A percentile compares a stretch with the other conserved stretches of the same genome.
Evolutionary conservation across 2,113 vertebrate genomes (phyloP).

Genomic region (Corythoichthys haematopterus): DNA sequence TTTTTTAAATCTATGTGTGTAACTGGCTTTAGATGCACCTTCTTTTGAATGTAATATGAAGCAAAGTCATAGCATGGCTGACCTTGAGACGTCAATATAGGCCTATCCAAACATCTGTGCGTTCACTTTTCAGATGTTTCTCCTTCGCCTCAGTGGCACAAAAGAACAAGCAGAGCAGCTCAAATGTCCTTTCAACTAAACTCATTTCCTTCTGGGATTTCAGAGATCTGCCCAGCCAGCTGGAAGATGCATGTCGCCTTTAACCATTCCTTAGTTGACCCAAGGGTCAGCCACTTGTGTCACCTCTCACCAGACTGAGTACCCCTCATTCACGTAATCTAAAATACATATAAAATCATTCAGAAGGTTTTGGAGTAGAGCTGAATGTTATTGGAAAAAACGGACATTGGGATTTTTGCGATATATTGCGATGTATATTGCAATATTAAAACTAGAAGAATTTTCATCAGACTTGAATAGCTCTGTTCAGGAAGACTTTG

Average conservation of each 20-base stretch:
- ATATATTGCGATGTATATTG: too few species aligned
- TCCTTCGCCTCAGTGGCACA: constrained; percentile 2
- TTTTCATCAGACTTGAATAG: too few species aligned
- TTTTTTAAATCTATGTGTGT: too few species aligned
- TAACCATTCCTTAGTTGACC: not conserved
- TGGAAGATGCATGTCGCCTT: not conserved
- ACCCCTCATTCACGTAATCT: not conserved
- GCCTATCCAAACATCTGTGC: not conserved
- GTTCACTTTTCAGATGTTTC: constrained; percentile 3
- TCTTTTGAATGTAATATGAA: not conserved
- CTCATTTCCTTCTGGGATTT: constrained; percentile 4
- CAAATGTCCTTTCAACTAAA: constrained; percentile 13
- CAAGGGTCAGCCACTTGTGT: not conserved
- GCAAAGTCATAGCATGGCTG: not conserved
- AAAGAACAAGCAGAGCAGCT: constrained; percentile 17
- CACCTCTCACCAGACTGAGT: not conserved
- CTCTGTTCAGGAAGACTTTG: too few species aligned
- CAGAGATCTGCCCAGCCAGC: constrained; percentile 7
- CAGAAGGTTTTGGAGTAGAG: too few species aligned
- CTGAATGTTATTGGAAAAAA: too few species aligned
- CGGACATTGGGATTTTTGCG: too few species aligned
- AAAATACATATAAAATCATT: too few species aligned
- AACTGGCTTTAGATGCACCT: not conserved
- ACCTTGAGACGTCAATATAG: not conserved
- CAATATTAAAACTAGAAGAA: too few species aligned